A percentile compares a stretch with the other conserved stretches of the same genome.
phyloP scores from a whole-genome alignment of 2,888 invertebrate genomes.

The Prenolepis imparis region DNA sequence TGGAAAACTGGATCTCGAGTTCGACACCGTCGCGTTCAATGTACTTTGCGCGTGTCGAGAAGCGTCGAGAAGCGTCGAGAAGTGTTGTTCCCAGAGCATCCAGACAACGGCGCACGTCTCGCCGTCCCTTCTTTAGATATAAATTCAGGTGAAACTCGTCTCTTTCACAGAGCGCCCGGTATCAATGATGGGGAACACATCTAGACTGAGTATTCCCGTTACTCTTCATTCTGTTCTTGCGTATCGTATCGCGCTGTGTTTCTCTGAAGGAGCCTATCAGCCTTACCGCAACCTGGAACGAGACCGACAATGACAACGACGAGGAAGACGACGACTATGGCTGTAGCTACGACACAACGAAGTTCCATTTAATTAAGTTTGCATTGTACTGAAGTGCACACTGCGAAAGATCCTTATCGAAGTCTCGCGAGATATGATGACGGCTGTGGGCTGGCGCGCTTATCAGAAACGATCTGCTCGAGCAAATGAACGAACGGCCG shows the following conservation, averaged over 20 bases:
- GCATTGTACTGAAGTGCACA: conserved; percentile 79
- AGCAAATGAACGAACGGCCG: conserved; percentile 77
- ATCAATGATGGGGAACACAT: conserved; percentile 52
- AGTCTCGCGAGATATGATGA: conserved; percentile 80
- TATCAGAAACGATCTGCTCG: conserved; percentile 76
- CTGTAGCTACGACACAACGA: conserved; percentile 46
- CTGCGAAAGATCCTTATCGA: conserved; percentile 79
- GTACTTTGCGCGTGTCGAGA: conserved; percentile 14
- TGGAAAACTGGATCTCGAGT: conserved; percentile 54
- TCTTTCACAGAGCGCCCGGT: conserved; percentile 23
- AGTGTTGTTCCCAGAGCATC: conserved; percentile 7
- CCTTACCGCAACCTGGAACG: conserved; percentile 62
- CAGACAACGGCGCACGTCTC: neutral
- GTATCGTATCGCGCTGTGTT: conserved; percentile 59
- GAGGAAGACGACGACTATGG: conserved; percentile 15
- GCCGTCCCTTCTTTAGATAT: conserved; percentile 28
- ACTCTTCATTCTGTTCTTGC: conserved; percentile 52
- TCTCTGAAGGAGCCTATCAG: conserved; percentile 63
- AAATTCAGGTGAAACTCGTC: conserved; percentile 38
- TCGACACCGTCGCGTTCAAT: conserved; percentile 44
- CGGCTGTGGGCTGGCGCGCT: conserved; percentile 68
- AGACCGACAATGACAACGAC: conserved; percentile 52
- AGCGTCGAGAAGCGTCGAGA: neutral
- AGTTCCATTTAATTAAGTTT: conserved; percentile 83
- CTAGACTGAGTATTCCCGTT: conserved; percentile 49